Percentiles rank a stretch among this genome's conserved stretches.
Evolutionary conservation across 1,140 invertebrate species (phyloP).

Genomic region (Drosophila orosa): DNA sequence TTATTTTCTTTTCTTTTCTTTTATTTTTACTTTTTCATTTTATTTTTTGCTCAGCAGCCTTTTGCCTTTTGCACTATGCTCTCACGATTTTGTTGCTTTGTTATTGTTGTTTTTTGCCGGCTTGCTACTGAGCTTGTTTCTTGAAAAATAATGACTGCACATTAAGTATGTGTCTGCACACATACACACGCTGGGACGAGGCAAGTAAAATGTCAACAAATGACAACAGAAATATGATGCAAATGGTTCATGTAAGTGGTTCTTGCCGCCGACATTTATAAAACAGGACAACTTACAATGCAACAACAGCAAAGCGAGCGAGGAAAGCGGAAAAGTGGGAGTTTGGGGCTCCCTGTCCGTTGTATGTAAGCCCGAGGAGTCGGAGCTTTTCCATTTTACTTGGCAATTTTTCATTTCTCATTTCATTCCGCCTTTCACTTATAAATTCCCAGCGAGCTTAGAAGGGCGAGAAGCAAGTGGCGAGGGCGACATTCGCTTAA

Average conservation of each 20-base stretch:
- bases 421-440: constrained; percentile 43
- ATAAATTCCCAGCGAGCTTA: constrained; percentile 29
- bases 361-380: constrained; percentile 33
- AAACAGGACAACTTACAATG: constrained; percentile 71
- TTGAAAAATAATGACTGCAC: constrained; percentile 80
- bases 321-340: constrained; percentile 19
- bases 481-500: constrained; percentile 33
- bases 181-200: constrained; percentile 50
- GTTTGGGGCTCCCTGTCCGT: constrained; percentile 16
- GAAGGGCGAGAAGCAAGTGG: constrained; percentile 19
- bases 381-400: constrained; percentile 53
- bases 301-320: constrained; percentile 43
- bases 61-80: constrained; percentile 53
- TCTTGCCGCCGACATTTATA: constrained; percentile 74
- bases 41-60: constrained; percentile 54
- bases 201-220: constrained; percentile 80
- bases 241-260: constrained; percentile 81
- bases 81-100: constrained; percentile 30
- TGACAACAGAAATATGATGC: constrained; percentile 83
- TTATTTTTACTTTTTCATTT: constrained; percentile 9
- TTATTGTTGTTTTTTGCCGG: constrained; percentile 46
- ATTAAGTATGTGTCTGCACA: constrained; percentile 72
- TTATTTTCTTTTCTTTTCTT: no score
- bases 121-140: constrained; percentile 69
- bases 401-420: constrained; percentile 65